These are phyloP conservation scores for Mirza zaza DNA, from an alignment of 2,113 vertebrate species.

Conservation along the genomic window DNA sequence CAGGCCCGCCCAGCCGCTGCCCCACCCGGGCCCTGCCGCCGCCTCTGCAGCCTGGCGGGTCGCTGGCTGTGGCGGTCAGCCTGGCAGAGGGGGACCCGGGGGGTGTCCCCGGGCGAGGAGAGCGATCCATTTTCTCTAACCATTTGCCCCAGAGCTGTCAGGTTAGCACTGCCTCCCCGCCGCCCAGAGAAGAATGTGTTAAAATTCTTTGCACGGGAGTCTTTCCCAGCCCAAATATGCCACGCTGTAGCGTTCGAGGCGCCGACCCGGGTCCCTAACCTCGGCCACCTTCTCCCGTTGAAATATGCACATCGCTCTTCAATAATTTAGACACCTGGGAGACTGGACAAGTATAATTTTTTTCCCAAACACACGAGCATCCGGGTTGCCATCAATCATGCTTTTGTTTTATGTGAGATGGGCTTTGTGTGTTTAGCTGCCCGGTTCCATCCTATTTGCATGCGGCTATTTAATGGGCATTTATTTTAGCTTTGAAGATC, in stretches of 20 bases:
- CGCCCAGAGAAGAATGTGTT: conserved; percentile 39
- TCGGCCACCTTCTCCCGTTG: conserved; percentile 52
- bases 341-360: conserved; percentile 37
- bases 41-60: not conserved
- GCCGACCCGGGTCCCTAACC: not conserved
- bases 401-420: conserved; percentile 65
- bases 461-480: conserved; percentile 59
- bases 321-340: conserved; percentile 59
- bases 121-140: conserved; percentile 52
- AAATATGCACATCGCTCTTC: conserved; percentile 64
- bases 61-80: not conserved
- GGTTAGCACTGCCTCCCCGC: not conserved
- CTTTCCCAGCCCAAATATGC: conserved; percentile 21
- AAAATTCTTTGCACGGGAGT: not conserved
- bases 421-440: conserved; percentile 73
- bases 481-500: conserved; percentile 70
- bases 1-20: not conserved
- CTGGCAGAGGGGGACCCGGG: not conserved
- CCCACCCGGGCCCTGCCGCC: not conserved
- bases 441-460: conserved; percentile 51
- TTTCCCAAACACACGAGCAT: conserved; percentile 23
- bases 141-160: conserved; percentile 37
- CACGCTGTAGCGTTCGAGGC: not conserved
- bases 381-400: conserved; percentile 49
- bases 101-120: not conserved